Evolutionary conservation across 2,888 invertebrate genomes (phyloP).

Genomic region (Agrenia bidenticulata): DNA sequence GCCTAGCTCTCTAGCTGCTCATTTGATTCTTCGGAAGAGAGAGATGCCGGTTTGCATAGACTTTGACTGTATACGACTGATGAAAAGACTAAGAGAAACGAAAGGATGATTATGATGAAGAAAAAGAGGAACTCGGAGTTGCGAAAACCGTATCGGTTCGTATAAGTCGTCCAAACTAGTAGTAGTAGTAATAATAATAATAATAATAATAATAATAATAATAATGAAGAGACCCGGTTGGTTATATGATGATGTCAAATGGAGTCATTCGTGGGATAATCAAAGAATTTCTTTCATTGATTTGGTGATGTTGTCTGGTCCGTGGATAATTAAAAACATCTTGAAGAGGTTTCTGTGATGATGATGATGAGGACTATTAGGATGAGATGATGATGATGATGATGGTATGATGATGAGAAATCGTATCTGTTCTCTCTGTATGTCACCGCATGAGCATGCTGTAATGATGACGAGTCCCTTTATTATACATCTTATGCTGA

Average conservation of each 20-base stretch:
- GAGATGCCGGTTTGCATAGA: slow-evolving; percentile 2
- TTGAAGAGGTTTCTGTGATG: slow-evolving; percentile 39
- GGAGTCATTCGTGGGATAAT: slow-evolving; percentile 51
- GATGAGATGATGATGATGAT: slow-evolving; percentile 10
- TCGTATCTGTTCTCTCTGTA: slow-evolving; percentile 35
- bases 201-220: slow-evolving; percentile 13
- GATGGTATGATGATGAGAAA: slow-evolving; percentile 40
- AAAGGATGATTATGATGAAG: not conserved
- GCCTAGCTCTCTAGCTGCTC: slow-evolving; percentile 38
- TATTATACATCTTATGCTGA: slow-evolving; percentile 31
- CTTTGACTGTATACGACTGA: slow-evolving; percentile 3
- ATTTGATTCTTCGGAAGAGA: slow-evolving; percentile 37
- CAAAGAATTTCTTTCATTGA: slow-evolving; percentile 54
- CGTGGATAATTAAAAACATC: slow-evolving; percentile 54
- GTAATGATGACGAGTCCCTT: slow-evolving; percentile 46
- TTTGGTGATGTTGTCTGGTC: slow-evolving; percentile 47
- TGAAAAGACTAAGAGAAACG: slow-evolving; percentile 6
- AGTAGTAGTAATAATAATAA: slow-evolving; percentile 12
- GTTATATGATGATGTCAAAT: slow-evolving; percentile 42
- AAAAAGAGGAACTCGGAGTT: slow-evolving; percentile 16
- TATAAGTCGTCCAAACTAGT: not conserved
- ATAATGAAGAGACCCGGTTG: slow-evolving; percentile 6
- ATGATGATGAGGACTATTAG: slow-evolving; percentile 27
- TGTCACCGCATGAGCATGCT: slow-evolving; percentile 44
- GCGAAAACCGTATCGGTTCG: slow-evolving; percentile 33